Conservation (phyloP, 2,888 invertebrate species). For the Lysandra bellargus region DNA sequence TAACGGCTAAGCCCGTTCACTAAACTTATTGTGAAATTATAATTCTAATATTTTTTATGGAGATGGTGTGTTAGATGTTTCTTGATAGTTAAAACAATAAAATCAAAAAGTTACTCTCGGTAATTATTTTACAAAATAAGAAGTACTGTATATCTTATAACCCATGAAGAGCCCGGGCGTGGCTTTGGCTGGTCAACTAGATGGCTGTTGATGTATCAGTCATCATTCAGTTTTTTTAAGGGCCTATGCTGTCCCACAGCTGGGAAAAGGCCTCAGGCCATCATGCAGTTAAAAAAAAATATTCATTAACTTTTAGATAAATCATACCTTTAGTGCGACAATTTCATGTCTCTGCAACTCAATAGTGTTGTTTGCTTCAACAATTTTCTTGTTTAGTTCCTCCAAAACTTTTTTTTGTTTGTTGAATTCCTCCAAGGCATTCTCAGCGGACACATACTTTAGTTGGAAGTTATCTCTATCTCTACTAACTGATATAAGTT, state of each 20-base stretch:
- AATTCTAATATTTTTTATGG: too few species aligned
- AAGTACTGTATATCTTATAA: too few species aligned
- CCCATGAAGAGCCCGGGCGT: too few species aligned
- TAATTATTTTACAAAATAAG: too few species aligned
- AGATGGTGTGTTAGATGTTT: too few species aligned
- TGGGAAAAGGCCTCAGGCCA: too few species aligned
- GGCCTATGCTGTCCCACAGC: too few species aligned
- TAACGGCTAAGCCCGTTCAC: background rate
- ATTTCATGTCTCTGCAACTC: slow-evolving; percentile 72
- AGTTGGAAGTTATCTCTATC: slow-evolving; percentile 72
- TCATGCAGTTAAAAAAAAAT: too few species aligned
- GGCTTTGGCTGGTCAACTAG: too few species aligned
- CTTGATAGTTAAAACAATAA: background rate
- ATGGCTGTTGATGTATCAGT: too few species aligned
- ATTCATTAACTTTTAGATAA: background rate
- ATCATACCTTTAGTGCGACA: slow-evolving; percentile 63
- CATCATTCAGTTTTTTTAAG: too few species aligned
- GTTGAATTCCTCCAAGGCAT: slow-evolving; percentile 76
- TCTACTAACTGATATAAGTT: slow-evolving; percentile 67
- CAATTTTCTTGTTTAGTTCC: slow-evolving; percentile 69
- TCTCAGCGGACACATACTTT: slow-evolving; percentile 74
- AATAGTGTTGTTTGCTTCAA: slow-evolving; percentile 66
- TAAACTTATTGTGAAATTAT: too few species aligned
- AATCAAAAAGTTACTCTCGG: background rate
- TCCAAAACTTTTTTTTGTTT: slow-evolving; percentile 79